Conservation (phyloP, 2,888 invertebrate species). For the Adineta ricciae region DNA sequence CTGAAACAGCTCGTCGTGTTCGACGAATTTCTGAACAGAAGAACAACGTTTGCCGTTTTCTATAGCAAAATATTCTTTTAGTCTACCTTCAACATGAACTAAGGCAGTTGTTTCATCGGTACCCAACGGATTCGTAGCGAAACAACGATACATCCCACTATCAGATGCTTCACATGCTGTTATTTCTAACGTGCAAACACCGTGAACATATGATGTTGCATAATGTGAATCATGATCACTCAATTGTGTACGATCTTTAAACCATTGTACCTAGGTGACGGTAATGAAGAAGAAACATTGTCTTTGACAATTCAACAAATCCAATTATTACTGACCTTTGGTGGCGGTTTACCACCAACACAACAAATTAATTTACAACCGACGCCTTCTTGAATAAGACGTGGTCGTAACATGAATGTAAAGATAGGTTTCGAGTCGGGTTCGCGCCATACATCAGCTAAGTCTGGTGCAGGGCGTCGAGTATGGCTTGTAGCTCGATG, state of each 20-base stretch:
- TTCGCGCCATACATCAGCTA: conserved; percentile 30
- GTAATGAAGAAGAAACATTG: no score
- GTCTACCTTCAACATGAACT: conserved; percentile 75
- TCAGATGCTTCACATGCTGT: conserved; percentile 83
- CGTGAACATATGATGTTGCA: conserved; percentile 78
- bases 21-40: neutral
- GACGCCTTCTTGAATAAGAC: conserved; percentile 82
- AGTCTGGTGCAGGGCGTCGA: conserved; percentile 37
- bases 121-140: conserved; percentile 83
- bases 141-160: conserved; percentile 87
- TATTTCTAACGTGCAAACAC: conserved; percentile 92
- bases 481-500: conserved; percentile 38
- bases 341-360: conserved; percentile 82
- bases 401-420: conserved; percentile 93
- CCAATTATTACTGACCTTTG: conserved; percentile 54
- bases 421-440: conserved; percentile 67
- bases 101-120: conserved; percentile 87
- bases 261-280: conserved; percentile 53
- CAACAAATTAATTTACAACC: conserved; percentile 96
- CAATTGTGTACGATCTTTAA: conserved; percentile 80
- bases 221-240: conserved; percentile 69
- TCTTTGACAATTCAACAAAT: neutral
- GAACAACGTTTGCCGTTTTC: accelerated
- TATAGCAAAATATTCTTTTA: neutral
- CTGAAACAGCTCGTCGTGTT: neutral